Evolutionary conservation across 2,113 vertebrate species (phyloP).

Genomic region (Phainopepla nitens): DNA sequence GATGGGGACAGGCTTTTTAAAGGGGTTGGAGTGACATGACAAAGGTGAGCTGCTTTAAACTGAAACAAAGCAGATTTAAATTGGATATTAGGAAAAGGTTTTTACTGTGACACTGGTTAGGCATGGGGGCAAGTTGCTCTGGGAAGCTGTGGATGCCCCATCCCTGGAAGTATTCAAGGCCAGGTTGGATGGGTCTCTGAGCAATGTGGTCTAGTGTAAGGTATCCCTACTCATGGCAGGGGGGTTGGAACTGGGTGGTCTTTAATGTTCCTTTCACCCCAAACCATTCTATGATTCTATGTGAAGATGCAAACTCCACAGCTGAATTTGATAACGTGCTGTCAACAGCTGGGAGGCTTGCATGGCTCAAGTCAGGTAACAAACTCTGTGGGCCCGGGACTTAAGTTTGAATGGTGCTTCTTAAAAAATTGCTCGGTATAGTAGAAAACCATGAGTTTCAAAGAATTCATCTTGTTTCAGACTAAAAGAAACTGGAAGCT

Average conservation of each 20-base stretch:
- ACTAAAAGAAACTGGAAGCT: background rate
- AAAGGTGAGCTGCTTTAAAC: background rate
- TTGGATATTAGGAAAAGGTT: background rate
- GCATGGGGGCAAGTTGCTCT: background rate
- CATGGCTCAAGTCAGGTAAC: background rate
- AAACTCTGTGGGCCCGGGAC: rapidly evolving
- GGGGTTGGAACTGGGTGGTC: background rate
- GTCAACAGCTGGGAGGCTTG: background rate
- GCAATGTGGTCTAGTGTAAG: background rate
- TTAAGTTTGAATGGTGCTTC: background rate
- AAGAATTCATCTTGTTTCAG: background rate
- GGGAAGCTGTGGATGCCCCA: background rate
- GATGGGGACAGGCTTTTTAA: background rate
- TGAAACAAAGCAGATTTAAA: background rate
- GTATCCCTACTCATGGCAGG: background rate
- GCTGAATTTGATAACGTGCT: background rate
- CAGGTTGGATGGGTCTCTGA: background rate
- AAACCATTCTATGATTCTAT: background rate
- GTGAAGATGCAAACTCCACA: background rate
- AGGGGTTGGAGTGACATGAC: background rate
- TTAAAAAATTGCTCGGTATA: background rate
- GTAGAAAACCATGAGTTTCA: background rate
- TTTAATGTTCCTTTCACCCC: background rate
- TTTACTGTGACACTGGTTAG: background rate
- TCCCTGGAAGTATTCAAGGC: background rate